phyloP scores from a whole-genome alignment of 1,140 invertebrate species.

The Drosophila triauraria region DNA sequence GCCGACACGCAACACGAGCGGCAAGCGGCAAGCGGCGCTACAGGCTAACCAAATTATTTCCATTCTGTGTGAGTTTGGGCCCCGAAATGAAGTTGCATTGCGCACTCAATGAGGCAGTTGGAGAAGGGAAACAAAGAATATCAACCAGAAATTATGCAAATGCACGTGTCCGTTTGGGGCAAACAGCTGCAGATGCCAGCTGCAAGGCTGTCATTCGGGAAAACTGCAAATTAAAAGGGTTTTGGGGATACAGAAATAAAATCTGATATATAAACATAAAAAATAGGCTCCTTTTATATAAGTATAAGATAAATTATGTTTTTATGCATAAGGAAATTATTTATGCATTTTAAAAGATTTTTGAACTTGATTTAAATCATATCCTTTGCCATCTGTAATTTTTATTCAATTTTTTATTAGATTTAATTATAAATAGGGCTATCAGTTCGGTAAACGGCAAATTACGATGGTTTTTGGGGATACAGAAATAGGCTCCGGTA shows the following conservation, averaged over 20 bases:
- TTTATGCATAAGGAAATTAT: background rate
- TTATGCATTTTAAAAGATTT: too few species aligned
- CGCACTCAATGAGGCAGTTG: constrained; percentile 17
- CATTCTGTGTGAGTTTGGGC: constrained; percentile 15
- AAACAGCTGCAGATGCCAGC: background rate
- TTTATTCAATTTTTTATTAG: too few species aligned
- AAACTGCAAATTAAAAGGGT: constrained; percentile 4
- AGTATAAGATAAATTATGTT: background rate
- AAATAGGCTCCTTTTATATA: too few species aligned
- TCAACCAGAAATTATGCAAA: constrained; percentile 2
- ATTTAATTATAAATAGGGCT: background rate
- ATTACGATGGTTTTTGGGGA: too few species aligned
- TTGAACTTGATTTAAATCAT: too few species aligned
- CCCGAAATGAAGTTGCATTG: constrained; percentile 9
- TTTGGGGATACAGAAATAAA: background rate
- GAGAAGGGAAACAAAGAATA: background rate
- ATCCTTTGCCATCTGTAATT: background rate
- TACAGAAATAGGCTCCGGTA: too few species aligned
- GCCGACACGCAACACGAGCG: constrained; percentile 25
- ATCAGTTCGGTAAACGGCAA: too few species aligned
- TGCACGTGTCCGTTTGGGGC: background rate
- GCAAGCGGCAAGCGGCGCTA: constrained; percentile 2
- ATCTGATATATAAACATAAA: background rate
- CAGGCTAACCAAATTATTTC: constrained; percentile 68
- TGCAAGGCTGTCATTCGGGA: constrained; percentile 3